Evolutionary conservation across 2,797 vertebrate species (phyloP).

Genomic region (Thaleichthys pacificus): DNA sequence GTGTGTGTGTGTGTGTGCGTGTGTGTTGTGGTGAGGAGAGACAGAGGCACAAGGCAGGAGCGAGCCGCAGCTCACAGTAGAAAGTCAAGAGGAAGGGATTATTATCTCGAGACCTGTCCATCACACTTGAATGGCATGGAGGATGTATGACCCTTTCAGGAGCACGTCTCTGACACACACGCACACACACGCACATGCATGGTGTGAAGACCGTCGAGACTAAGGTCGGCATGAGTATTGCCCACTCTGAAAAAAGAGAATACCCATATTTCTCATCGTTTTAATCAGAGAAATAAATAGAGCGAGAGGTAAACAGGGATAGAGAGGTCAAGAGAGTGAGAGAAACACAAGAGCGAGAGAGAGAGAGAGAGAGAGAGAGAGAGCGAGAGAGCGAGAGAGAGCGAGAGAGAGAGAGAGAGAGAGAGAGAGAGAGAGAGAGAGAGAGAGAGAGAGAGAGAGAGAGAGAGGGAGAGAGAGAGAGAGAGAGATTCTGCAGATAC

Average conservation of each 20-base stretch:
- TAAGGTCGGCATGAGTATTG: not conserved
- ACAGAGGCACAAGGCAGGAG: not conserved
- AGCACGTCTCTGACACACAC: not conserved
- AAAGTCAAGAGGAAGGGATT: constrained; percentile 11
- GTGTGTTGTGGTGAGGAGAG: not conserved
- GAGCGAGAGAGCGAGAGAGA: not conserved
- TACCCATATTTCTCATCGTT: too few species aligned
- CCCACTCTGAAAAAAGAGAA: too few species aligned
- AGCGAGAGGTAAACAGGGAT: too few species aligned
- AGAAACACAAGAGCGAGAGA: not conserved
- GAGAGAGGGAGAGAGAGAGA: not conserved
- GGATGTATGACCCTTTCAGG: not conserved
- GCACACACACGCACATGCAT: not conserved
- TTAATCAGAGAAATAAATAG: too few species aligned
- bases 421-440: constrained; percentile 5
- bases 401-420: not conserved
- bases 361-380: constrained; percentile 9
- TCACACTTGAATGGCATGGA: not conserved
- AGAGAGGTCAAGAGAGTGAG: not conserved
- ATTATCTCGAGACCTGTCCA: constrained; percentile 12
- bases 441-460: constrained; percentile 4
- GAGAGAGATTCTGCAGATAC: not conserved
- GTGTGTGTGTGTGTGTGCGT: constrained; percentile 1
- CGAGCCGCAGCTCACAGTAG: not conserved
- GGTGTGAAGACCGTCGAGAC: not conserved